phyloP scores from a whole-genome alignment of 2,888 invertebrate genomes.

The Harpalus rubripes region DNA sequence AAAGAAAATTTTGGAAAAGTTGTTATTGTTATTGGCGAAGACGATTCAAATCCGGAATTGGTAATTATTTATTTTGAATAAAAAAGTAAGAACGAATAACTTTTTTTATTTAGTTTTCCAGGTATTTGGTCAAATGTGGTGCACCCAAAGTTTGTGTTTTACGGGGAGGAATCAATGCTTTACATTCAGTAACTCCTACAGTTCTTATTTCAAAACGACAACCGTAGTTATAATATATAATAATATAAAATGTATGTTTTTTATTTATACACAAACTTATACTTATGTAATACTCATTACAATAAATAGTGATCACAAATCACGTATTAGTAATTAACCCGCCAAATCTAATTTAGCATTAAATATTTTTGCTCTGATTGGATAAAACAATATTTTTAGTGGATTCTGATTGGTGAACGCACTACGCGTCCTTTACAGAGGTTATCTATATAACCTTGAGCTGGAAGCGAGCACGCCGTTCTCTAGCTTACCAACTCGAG shows the following conservation, averaged over 20 bases:
- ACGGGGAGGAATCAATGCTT: constrained; percentile 92
- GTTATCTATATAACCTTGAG: constrained; percentile 63
- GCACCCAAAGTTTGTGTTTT: constrained; percentile 90
- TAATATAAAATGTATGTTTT: no score
- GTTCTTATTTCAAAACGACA: constrained; percentile 74
- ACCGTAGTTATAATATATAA: constrained; percentile 30
- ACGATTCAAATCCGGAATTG: constrained; percentile 88
- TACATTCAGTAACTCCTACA: constrained; percentile 84
- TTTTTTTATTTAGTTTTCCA: constrained; percentile 86
- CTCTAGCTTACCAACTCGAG: constrained; percentile 61
- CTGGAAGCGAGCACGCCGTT: constrained; percentile 64
- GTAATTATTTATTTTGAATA: constrained; percentile 75
- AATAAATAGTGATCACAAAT: constrained; percentile 1
- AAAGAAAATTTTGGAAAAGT: constrained; percentile 83
- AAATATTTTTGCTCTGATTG: constrained; percentile 9
- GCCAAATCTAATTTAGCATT: constrained; percentile 19
- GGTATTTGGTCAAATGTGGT: constrained; percentile 88
- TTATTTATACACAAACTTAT: background rate
- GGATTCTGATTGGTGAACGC: constrained; percentile 16
- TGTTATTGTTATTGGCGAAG: constrained; percentile 88
- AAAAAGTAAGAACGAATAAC: constrained; percentile 3
- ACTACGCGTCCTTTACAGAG: constrained; percentile 43
- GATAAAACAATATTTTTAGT: background rate
- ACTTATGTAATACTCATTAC: constrained; percentile 36
- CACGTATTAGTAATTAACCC: constrained; percentile 4